phyloP scores from a whole-genome alignment of 2,113 vertebrate species.

The Heterochromis multidens region DNA sequence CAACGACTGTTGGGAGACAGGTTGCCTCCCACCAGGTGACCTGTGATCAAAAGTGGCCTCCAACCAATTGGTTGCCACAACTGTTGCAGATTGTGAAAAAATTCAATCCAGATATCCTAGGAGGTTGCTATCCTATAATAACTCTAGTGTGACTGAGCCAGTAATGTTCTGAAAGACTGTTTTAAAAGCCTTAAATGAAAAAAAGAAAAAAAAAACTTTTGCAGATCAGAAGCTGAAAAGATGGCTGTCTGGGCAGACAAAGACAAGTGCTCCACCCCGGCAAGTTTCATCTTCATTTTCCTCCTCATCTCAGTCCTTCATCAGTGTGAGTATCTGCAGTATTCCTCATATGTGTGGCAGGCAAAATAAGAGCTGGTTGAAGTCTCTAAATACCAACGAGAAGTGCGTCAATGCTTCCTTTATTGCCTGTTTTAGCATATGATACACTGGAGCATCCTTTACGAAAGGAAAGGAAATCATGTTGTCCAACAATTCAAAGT shows the following conservation, averaged over 20 bases:
- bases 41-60: background rate
- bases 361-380: background rate
- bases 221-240: constrained; percentile 66
- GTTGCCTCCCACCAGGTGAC: background rate
- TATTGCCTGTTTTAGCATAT: no score
- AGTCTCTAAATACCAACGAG: background rate
- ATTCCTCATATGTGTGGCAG: background rate
- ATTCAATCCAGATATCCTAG: background rate
- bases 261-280: background rate
- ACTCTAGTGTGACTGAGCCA: background rate
- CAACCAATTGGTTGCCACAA: background rate
- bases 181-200: background rate
- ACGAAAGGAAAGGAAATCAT: no score
- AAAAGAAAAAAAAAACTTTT: background rate
- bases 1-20: no score
- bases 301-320: constrained; percentile 56
- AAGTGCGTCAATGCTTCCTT: background rate
- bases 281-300: constrained; percentile 22
- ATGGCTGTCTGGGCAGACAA: constrained; percentile 60
- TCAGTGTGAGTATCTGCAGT: constrained; percentile 54
- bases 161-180: background rate
- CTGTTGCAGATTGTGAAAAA: background rate
- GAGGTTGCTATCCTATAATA: background rate
- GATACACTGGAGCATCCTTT: no score
- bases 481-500: no score